A percentile compares a stretch with the other conserved stretches of the same genome.
These are phyloP conservation scores for Limnephilus lunatus DNA, from an alignment of 2,888 invertebrate species.

Conservation along the genomic window DNA sequence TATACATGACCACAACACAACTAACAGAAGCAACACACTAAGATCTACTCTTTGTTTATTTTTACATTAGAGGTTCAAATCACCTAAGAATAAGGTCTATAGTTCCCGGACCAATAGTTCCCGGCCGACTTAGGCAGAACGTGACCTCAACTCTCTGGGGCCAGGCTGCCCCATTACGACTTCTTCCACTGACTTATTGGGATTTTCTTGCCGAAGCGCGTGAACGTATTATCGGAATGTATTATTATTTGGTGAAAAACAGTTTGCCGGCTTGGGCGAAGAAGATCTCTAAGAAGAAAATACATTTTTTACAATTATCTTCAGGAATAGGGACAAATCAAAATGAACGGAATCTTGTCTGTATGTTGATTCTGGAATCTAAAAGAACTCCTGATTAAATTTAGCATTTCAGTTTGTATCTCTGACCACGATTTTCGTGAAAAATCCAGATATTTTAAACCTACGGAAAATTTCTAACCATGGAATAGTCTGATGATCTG, in stretches of 20 bases:
- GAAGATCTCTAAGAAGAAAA: neutral
- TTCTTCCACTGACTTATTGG: neutral
- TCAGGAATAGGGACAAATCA: neutral
- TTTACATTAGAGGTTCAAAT: too few relatives aligned
- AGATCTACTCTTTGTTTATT: too few relatives aligned
- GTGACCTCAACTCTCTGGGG: slow-evolving; percentile 9
- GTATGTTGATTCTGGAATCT: neutral
- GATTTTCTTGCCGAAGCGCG: neutral
- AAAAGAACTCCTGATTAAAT: neutral
- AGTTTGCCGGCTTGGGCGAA: neutral
- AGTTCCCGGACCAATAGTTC: neutral
- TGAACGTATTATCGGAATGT: neutral
- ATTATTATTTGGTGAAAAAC: neutral
- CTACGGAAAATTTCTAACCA: neutral
- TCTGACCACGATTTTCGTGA: neutral
- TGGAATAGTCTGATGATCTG: neutral
- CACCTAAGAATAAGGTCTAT: neutral
- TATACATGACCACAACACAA: too few relatives aligned
- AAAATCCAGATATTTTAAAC: neutral
- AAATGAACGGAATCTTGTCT: neutral
- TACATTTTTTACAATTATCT: neutral
- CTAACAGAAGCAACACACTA: too few relatives aligned
- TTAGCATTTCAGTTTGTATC: neutral
- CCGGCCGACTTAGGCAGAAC: slow-evolving; percentile 14
- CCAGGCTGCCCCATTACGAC: neutral